These are phyloP conservation scores for Teleiodes luculella DNA, from an alignment of 2,888 invertebrate species.

Conservation along the genomic window DNA sequence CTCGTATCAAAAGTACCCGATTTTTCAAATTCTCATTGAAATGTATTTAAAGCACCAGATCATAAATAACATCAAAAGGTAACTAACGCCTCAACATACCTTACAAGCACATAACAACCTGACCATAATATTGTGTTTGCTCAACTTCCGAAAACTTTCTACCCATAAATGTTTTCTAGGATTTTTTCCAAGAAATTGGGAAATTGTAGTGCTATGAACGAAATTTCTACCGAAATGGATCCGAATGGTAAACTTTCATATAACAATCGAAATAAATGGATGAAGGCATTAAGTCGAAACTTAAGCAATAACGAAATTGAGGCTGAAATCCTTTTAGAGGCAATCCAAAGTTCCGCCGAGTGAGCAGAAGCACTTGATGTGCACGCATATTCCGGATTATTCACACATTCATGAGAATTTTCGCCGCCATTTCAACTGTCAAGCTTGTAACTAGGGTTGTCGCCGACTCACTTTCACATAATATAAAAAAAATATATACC, in stretches of 20 bases:
- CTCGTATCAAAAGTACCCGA: too few species aligned
- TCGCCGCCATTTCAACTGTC: conserved; percentile 16
- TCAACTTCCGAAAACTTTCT: too few species aligned
- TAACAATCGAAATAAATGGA: neutral
- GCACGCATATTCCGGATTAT: conserved; percentile 8
- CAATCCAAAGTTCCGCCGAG: neutral
- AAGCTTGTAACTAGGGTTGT: conserved; percentile 10
- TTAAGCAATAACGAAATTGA: conserved; percentile 2
- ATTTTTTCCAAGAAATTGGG: neutral
- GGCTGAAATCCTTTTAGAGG: neutral
- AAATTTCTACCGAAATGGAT: neutral
- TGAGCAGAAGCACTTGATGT: conserved; percentile 1
- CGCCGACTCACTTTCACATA: neutral
- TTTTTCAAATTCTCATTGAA: too few species aligned
- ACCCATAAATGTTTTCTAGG: too few species aligned
- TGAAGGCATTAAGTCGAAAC: neutral
- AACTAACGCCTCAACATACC: too few species aligned
- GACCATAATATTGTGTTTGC: too few species aligned
- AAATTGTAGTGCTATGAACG: neutral
- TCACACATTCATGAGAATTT: conserved; percentile 14
- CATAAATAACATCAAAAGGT: too few species aligned
- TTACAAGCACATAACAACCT: too few species aligned
- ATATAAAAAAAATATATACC: too few species aligned
- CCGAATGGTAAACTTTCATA: neutral
- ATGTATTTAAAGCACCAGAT: too few species aligned